A percentile compares a stretch with the other conserved stretches of the same genome.
phyloP scores from a whole-genome alignment of 2,888 invertebrate genomes.

The Flexamia atlantica region DNA sequence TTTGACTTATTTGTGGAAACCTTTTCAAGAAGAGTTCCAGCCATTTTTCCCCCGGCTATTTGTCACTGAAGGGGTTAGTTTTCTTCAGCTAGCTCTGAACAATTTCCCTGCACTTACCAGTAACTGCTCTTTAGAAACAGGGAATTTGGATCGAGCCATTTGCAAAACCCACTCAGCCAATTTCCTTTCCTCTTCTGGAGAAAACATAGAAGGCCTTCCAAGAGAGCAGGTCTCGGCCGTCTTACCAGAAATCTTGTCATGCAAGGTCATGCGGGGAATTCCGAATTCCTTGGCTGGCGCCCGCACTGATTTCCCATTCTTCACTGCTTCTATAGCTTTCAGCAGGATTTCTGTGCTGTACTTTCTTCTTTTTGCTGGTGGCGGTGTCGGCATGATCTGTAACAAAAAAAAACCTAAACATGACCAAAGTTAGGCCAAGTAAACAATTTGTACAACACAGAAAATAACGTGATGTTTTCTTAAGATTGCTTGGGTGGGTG shows the following conservation, averaged over 20 bases:
- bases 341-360: slow-evolving; percentile 9
- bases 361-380: too few species aligned
- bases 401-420: background rate
- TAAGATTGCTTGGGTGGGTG: too few species aligned
- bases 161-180: background rate
- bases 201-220: background rate
- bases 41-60: slow-evolving; percentile 54
- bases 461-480: too few species aligned
- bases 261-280: background rate
- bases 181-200: background rate
- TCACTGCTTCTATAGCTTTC: slow-evolving; percentile 1
- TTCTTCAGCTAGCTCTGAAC: background rate
- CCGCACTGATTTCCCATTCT: background rate
- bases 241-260: background rate
- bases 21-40: slow-evolving; percentile 62
- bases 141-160: background rate
- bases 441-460: too few species aligned
- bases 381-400: too few species aligned
- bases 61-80: background rate
- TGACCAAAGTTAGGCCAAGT: too few species aligned
- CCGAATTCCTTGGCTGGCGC: background rate
- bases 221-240: background rate
- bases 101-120: background rate
- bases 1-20: slow-evolving; percentile 64
- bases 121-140: background rate